These are phyloP conservation scores for Sesamia nonagrioides DNA, from an alignment of 1,140 invertebrate genomes.

Conservation along the genomic window DNA sequence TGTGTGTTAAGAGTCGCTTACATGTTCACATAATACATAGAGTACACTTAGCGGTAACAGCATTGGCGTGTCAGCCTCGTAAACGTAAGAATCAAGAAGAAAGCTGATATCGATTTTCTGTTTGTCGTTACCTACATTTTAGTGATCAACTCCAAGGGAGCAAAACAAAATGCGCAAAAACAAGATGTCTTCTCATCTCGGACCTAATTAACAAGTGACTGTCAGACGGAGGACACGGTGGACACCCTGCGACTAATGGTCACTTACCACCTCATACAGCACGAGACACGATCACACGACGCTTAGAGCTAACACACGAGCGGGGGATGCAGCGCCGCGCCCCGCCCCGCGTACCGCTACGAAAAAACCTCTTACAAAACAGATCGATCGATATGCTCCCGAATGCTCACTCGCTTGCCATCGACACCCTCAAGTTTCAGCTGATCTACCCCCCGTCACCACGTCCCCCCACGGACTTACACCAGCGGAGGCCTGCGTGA, in stretches of 20 bases:
- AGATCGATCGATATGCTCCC: conserved; percentile 80
- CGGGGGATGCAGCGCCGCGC: conserved; percentile 70
- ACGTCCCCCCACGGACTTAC: conserved; percentile 12
- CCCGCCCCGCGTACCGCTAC: conserved; percentile 66
- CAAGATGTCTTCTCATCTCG: conserved; percentile 54
- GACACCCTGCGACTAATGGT: conserved; percentile 45
- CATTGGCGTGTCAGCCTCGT: not conserved
- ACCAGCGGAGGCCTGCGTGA: not conserved
- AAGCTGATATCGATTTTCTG: conserved; percentile 15
- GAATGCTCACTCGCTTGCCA: conserved; percentile 68
- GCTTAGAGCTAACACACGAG: conserved; percentile 52
- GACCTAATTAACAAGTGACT: conserved; percentile 14
- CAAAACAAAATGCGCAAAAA: conserved; percentile 60
- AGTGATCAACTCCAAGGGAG: conserved; percentile 16
- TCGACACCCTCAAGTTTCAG: conserved; percentile 31
- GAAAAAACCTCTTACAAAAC: conserved; percentile 83
- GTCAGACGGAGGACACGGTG: not conserved
- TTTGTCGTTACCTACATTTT: conserved; percentile 24
- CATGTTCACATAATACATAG: not conserved
- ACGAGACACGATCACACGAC: conserved; percentile 34
- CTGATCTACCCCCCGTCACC: not conserved
- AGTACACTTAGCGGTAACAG: not conserved
- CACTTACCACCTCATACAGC: conserved; percentile 49
- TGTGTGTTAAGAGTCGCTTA: not conserved
- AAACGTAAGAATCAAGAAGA: conserved; percentile 2